Evolutionary conservation across 2,113 vertebrate genomes (phyloP).

Genomic region (Alces alces): DNA sequence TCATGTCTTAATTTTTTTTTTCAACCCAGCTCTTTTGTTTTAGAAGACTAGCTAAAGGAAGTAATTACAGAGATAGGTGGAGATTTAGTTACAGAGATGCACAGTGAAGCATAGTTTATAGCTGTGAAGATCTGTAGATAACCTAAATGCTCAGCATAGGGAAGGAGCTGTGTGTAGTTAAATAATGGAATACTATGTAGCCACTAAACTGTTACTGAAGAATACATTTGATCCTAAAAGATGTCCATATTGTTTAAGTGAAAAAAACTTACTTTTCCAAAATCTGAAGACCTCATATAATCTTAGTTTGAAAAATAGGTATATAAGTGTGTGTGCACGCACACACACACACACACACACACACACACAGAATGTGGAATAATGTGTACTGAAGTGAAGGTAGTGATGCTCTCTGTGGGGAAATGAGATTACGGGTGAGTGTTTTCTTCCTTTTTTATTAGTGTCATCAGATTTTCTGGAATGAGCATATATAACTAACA

Average conservation of each 20-base stretch:
- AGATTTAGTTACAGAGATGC: neutral
- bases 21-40: neutral
- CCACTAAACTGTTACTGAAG: neutral
- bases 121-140: neutral
- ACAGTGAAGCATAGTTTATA: neutral
- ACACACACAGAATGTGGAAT: neutral
- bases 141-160: neutral
- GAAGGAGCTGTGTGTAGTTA: neutral
- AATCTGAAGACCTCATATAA: neutral
- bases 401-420: neutral
- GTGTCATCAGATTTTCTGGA: neutral
- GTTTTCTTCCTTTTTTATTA: neutral
- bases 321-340: fast-evolving
- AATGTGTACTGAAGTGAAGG: too few relatives aligned
- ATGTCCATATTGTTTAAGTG: neutral
- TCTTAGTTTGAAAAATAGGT: neutral
- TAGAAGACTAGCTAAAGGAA: neutral
- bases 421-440: neutral
- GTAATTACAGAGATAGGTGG: neutral
- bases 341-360: too few relatives aligned
- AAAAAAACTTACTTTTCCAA: neutral
- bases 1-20: neutral
- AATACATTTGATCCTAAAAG: neutral
- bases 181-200: neutral
- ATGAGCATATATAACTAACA: neutral